Percentiles rank a stretch among this genome's conserved stretches.
These are phyloP conservation scores for Hylomyscus alleni DNA, from an alignment of 2,797 vertebrate genomes.

Conservation along the genomic window DNA sequence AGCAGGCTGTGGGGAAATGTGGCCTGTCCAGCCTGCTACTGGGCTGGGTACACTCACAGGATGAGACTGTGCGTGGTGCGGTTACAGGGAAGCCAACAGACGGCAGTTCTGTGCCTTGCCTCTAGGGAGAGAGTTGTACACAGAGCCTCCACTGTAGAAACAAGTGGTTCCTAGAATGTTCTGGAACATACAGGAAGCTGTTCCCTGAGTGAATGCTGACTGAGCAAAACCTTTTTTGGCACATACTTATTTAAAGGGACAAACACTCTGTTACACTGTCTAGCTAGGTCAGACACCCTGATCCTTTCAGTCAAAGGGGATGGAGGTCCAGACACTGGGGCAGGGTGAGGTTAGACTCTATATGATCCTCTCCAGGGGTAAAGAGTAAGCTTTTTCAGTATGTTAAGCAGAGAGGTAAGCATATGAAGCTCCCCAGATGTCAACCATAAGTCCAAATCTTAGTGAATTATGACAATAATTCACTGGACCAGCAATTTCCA, in stretches of 20 bases:
- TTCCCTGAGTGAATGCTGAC: neutral
- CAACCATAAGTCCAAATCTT: neutral
- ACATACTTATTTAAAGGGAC: neutral
- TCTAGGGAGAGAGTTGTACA: too few relatives aligned
- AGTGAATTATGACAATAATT: neutral
- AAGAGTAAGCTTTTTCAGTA: neutral
- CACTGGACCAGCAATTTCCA: neutral
- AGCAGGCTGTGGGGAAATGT: neutral
- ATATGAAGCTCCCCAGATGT: neutral
- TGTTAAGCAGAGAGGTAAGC: neutral
- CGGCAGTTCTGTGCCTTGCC: neutral
- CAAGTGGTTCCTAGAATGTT: neutral
- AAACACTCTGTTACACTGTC: neutral
- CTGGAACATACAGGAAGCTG: neutral
- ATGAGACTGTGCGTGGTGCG: neutral
- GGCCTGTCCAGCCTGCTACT: rapidly evolving
- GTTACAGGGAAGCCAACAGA: neutral
- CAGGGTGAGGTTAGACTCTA: neutral
- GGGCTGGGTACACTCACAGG: rapidly evolving
- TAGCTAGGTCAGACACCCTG: neutral
- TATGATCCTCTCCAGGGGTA: neutral
- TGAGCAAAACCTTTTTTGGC: too few relatives aligned
- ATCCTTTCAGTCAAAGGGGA: neutral
- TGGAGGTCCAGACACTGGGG: neutral
- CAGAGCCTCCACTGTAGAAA: neutral